A percentile compares a stretch with the other conserved stretches of the same genome.
Conservation (phyloP, 2,113 vertebrate genomes). For the Lophius piscatorius region DNA sequence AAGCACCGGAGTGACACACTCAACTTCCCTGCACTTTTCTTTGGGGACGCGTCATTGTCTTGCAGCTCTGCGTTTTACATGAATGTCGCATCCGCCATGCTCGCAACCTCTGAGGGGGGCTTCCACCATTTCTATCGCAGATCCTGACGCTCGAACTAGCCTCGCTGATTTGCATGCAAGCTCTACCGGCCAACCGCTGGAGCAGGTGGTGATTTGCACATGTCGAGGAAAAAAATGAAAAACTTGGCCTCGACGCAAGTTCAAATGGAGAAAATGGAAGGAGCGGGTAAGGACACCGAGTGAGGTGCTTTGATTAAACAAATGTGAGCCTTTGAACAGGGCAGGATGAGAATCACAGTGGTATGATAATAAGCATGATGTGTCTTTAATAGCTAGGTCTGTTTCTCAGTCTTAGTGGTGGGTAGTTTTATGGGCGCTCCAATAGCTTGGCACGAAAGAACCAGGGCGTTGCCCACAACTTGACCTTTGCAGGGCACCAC, state of each 20-base stretch:
- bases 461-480: conserved; percentile 44
- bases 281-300: conserved; percentile 9
- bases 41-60: conserved; percentile 32
- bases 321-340: conserved; percentile 62
- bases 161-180: conserved; percentile 60
- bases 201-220: conserved; percentile 65
- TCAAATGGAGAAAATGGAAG: conserved; percentile 28
- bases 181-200: background rate
- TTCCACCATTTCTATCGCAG: background rate
- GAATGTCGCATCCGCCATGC: conserved; percentile 33
- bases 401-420: conserved; percentile 55
- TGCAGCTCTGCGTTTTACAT: conserved; percentile 27
- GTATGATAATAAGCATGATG: conserved; percentile 70
- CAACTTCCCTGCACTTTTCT: conserved; percentile 45
- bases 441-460: conserved; percentile 40
- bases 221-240: conserved; percentile 31
- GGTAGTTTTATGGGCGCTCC: conserved; percentile 60
- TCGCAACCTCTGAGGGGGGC: conserved; percentile 10
- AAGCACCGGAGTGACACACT: conserved; percentile 49
- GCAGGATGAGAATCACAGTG: conserved; percentile 58
- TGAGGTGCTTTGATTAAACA: conserved; percentile 56
- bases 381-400: conserved; percentile 68
- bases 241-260: conserved; percentile 18
- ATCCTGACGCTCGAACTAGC: conserved; percentile 7
- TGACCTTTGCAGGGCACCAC: conserved; percentile 59